phyloP scores from a whole-genome alignment of 92 coral and sea anemone genomes.

The Parazoanthus atlanticus region DNA sequence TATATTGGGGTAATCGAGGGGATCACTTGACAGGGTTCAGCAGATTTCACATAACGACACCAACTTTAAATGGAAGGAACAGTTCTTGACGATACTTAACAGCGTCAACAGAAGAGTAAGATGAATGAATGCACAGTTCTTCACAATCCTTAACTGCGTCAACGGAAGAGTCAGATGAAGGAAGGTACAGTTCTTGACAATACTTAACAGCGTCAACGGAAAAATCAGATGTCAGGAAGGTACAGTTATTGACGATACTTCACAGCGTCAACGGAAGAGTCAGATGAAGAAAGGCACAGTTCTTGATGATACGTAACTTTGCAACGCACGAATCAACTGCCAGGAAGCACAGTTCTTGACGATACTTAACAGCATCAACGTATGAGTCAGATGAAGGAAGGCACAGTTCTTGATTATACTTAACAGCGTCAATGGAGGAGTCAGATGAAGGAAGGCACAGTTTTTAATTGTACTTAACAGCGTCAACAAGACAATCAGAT shows the following conservation, averaged over 20 bases:
- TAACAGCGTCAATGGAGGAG: not conserved
- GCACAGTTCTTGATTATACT: not conserved
- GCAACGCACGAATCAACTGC: not conserved
- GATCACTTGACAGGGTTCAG: conserved; percentile 9
- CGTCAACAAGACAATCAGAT: too few relatives aligned
- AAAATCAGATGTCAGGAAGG: not conserved
- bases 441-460: conserved; percentile 2
- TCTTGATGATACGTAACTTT: not conserved
- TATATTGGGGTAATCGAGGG: conserved; percentile 5
- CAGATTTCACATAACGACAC: not conserved
- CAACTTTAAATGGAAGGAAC: not conserved
- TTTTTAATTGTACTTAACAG: too few relatives aligned
- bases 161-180: not conserved
- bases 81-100: not conserved
- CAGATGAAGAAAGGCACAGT: not conserved
- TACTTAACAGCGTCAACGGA: not conserved
- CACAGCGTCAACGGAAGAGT: not conserved
- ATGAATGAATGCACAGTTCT: not conserved
- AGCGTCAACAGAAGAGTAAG: not conserved
- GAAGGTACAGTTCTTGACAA: not conserved
- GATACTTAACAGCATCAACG: not conserved
- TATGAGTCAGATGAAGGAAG: not conserved
- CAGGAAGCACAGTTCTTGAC: not conserved
- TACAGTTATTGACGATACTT: not conserved
- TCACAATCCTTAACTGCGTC: not conserved